Conservation (phyloP, 2,113 vertebrate species). For the Alaudala cheleensis region DNA sequence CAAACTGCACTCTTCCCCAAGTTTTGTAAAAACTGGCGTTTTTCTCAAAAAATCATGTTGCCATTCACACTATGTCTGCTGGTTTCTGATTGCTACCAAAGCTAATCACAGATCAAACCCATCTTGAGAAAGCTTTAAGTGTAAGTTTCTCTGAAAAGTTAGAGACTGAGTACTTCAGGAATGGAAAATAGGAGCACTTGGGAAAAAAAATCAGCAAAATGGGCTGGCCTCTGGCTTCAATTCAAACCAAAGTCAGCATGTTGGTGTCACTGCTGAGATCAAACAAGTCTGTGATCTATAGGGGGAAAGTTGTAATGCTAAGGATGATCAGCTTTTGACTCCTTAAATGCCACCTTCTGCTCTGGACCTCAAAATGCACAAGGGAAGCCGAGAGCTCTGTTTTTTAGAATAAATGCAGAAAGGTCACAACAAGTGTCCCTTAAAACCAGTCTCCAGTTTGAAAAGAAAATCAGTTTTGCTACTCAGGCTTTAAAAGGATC, state of each 20-base stretch:
- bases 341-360: neutral
- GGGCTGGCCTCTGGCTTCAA: neutral
- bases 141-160: neutral
- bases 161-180: neutral
- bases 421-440: neutral
- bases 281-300: neutral
- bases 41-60: neutral
- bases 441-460: neutral
- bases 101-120: neutral
- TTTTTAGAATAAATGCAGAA: neutral
- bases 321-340: neutral
- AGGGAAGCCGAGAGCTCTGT: neutral
- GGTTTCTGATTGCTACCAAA: neutral
- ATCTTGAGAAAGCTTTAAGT: neutral
- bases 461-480: neutral
- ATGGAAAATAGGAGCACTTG: neutral
- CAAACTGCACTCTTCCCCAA: neutral
- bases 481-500: neutral
- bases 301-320: neutral
- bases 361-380: neutral
- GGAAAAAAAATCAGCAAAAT: neutral
- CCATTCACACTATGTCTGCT: neutral
- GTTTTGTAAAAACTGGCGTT: neutral
- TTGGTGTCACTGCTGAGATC: neutral
- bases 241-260: neutral